Evolutionary conservation across 2,113 vertebrate species (phyloP), one percentile per base, ranked within the genome.

Genomic region (Sardina pilchardus): DNA sequence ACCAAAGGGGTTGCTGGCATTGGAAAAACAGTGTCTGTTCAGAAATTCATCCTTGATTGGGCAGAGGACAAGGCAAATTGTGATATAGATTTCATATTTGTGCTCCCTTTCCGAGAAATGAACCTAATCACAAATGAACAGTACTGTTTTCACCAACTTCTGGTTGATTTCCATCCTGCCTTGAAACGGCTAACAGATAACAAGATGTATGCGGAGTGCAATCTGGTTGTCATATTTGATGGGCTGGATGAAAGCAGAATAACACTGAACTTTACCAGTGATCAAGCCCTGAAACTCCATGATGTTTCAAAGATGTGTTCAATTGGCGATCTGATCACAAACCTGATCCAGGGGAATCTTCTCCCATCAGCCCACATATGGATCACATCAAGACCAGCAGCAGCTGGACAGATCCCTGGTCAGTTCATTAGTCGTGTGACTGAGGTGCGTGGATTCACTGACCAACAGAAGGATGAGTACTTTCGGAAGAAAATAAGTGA

Each of bases 331-430:
- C 71, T 78, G 14, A 34, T 78, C 17, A 4, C 34, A 78, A 78
- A 78, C 71, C 71, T 78, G 5, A 78, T 78, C 12, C 26, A 78
- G 26, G 71, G 71, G 2, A 78, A 36, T 16, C 71, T 78, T 36
- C 71, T 78, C 3, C 71, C 71, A 16, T 39, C 30, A 17, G 30
- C 71, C 17, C 71, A 78, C 4, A 17, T 78, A 39, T 78, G 71
- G 71, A 78, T 78, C 71, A 78, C 71, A 78, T 78, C 71, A 14
- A 36, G 71, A 34, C 71, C 71, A 36, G 71, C 71, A 78, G 71
- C 71, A 78, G 71, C 71, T 10, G 4, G 34, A 36, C 71, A 16
- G 71, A 75, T 75, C 71, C 71, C 71, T 16, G 1, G 34, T 78
- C 26, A 78, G 26, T 78, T 12, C 26, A 78, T 78, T 12, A 78